Conservation (phyloP, 2,888 invertebrate genomes). For the Cheilosia impressa region DNA sequence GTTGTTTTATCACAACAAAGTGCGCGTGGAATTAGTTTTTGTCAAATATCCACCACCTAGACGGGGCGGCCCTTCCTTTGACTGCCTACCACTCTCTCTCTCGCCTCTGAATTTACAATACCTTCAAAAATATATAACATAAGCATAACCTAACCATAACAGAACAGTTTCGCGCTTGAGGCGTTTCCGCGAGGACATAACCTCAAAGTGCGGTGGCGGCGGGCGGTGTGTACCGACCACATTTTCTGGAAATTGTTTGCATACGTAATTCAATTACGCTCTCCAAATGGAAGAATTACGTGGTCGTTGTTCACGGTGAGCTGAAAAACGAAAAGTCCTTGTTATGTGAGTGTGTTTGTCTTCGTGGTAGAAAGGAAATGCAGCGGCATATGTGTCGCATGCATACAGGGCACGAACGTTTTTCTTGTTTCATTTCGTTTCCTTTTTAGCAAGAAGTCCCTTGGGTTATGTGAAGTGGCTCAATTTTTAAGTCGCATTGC, state of each 20-base stretch:
- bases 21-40: conserved; percentile 19
- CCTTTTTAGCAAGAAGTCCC: conserved; percentile 35
- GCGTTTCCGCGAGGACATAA: conserved; percentile 30
- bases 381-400: conserved; percentile 48
- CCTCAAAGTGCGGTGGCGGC: neutral
- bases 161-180: neutral
- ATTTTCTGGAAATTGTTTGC: conserved; percentile 62
- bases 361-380: conserved; percentile 45
- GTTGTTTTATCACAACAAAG: neutral
- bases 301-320: conserved; percentile 57
- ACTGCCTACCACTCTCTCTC: neutral
- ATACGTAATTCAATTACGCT: conserved; percentile 72
- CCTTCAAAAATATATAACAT: neutral
- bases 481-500: conserved; percentile 72
- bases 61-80: neutral
- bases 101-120: conserved; percentile 6
- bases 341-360: conserved; percentile 16
- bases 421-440: conserved; percentile 26
- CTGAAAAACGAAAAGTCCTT: conserved; percentile 36
- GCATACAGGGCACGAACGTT: conserved; percentile 8
- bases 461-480: conserved; percentile 65
- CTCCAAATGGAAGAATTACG: conserved; percentile 61
- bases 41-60: conserved; percentile 25
- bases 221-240: neutral
- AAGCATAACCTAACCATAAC: too few species aligned